Evolutionary conservation across 2,888 invertebrate species (phyloP).

Genomic region (Itoplectis maculator): DNA sequence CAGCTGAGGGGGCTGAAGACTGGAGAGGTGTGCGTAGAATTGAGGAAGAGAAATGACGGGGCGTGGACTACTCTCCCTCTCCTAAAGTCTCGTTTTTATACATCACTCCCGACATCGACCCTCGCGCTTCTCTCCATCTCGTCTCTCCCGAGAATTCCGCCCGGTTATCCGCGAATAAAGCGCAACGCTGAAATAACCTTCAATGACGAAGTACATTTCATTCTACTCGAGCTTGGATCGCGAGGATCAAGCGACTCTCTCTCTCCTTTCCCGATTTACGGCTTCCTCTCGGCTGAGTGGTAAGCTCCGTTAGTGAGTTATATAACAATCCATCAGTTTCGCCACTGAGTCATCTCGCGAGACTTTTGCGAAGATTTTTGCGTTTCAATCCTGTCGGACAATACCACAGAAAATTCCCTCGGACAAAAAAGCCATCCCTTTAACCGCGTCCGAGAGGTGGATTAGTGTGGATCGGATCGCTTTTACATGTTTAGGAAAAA

Average conservation of each 20-base stretch:
- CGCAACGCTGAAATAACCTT: slow-evolving; percentile 60
- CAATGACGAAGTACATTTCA: slow-evolving; percentile 62
- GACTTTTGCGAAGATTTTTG: slow-evolving; percentile 26
- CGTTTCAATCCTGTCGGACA: neutral
- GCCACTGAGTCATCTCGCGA: slow-evolving; percentile 13
- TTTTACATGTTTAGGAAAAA: neutral
- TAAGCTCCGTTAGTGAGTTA: slow-evolving; percentile 40
- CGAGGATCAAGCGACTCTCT: slow-evolving; percentile 44
- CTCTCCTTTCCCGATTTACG: slow-evolving; percentile 37
- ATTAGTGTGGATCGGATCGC: neutral
- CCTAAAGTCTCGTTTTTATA: slow-evolving; percentile 44
- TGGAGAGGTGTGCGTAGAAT: slow-evolving; percentile 32
- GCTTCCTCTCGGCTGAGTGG: slow-evolving; percentile 7
- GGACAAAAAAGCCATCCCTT: neutral
- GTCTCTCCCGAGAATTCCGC: slow-evolving; percentile 45
- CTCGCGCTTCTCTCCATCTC: slow-evolving; percentile 19
- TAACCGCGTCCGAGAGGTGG: neutral
- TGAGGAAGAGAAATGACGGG: slow-evolving; percentile 40
- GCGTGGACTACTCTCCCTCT: slow-evolving; percentile 3
- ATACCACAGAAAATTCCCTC: neutral
- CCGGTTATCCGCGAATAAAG: slow-evolving; percentile 56
- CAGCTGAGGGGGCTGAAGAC: slow-evolving; percentile 26
- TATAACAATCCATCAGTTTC: slow-evolving; percentile 53
- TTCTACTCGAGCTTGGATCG: slow-evolving; percentile 45
- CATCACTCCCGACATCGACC: slow-evolving; percentile 46